Evolutionary conservation across 2,113 vertebrate genomes (phyloP), one percentile per base, ranked within the genome.

Genomic region (Amblyopsis rosae): DNA sequence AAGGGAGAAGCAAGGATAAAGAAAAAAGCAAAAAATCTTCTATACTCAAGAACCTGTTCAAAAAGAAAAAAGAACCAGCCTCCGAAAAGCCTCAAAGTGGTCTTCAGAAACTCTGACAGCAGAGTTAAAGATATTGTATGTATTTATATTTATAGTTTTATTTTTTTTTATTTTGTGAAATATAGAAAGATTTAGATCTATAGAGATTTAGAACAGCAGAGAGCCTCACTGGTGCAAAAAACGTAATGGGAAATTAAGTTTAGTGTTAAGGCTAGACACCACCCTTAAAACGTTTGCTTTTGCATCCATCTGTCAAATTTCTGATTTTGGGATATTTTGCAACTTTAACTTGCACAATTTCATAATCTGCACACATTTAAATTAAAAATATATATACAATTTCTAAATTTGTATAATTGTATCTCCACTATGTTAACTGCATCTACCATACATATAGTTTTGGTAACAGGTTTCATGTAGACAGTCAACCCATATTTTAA

Each of bases 31-130:
- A 94, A 91, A 98, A 95, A 89, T 88, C 95, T 67, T 92, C 94
- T 1, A 98, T 95, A 93, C 93, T 99, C 8, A 98, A 96, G 93
- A 97, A 91, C 77, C 93, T 97, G 75, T 97, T 99, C 81, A 98
- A 96, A 92, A 99, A 96, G 91, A 98, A 95, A 87, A 83, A 80
- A 15, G 89, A 92, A 15, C 35, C 77, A 1, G 17, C 63, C 62
- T 47, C 82, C 67, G 88, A 88, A 57, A 90, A 83, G 63, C 49
- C 73, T 73, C 79, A 87, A 54, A 85, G 87, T 58, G 87, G 87
- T 59, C 82, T 88, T 13, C 70, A 90, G 76, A 91, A 88, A 75
- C 87, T 92, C 51, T 93, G 79, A 90, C 62, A 17, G 16, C 26
- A 26, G 26, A 26, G 26, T 62, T 16, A 46, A 4, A 57, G 16